Evolutionary conservation across 2,113 vertebrate species (phyloP).

Genomic region (Stercorarius parasiticus): DNA sequence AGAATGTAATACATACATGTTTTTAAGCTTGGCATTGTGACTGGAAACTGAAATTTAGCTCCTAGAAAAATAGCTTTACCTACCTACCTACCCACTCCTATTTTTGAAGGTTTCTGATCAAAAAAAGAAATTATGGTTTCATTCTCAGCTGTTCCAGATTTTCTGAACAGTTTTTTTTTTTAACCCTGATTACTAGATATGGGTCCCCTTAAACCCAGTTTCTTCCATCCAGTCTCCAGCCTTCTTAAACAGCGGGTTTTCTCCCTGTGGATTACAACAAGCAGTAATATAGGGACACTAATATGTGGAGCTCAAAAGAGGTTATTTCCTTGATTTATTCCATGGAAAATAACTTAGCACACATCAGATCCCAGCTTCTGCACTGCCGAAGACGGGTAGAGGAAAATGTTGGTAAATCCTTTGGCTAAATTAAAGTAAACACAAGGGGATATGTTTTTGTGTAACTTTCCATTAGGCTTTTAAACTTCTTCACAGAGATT

Average conservation of each 20-base stretch:
- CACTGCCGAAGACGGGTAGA: not conserved
- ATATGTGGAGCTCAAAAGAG: not conserved
- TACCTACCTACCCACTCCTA: not conserved
- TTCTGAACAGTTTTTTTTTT: not conserved
- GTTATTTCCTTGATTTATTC: not conserved
- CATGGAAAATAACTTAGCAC: not conserved
- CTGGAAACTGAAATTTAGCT: not conserved
- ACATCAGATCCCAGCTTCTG: not conserved
- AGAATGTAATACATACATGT: not conserved
- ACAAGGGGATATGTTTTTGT: not conserved
- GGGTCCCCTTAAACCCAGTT: not conserved
- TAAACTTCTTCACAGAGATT: not conserved
- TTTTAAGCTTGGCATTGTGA: not conserved
- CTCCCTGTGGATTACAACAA: not conserved
- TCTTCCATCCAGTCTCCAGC: not conserved
- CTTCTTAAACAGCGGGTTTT: not conserved
- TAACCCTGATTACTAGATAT: not conserved
- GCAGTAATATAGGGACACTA: not conserved
- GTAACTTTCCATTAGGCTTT: not conserved
- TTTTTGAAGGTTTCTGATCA: not conserved
- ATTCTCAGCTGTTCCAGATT: not conserved
- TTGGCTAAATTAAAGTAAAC: conserved; percentile 8
- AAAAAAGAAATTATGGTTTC: not conserved
- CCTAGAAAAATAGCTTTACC: not conserved
- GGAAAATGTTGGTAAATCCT: conserved; percentile 30